Evolutionary conservation across 2,113 vertebrate species (phyloP).

Genomic region (Collichthys lucidus): DNA sequence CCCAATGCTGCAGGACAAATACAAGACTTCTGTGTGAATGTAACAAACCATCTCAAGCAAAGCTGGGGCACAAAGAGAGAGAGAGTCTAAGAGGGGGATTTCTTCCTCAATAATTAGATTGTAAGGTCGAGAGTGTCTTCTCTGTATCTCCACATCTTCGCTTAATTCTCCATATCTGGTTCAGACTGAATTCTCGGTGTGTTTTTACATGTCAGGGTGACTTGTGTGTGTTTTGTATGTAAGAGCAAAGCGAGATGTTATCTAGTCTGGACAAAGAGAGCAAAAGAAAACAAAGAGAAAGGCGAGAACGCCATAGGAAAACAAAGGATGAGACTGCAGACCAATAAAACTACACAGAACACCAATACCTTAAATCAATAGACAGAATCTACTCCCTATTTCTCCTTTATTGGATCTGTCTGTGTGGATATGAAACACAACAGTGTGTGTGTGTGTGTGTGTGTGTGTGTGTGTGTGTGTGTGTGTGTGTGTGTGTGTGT

Average conservation of each 20-base stretch:
- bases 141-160: no score
- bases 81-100: no score
- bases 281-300: not conserved
- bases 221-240: not conserved
- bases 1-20: not conserved
- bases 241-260: conserved; percentile 6
- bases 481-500: conserved; percentile 5
- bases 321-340: conserved; percentile 29
- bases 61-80: not conserved
- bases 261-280: conserved; percentile 13
- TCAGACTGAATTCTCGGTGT: no score
- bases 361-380: conserved; percentile 65
- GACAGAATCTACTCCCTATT: conserved; percentile 49
- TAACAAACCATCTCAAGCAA: not conserved
- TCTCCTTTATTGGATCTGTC: conserved; percentile 66
- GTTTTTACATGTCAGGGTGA: no score
- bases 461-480: conserved; percentile 15
- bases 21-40: not conserved
- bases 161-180: no score
- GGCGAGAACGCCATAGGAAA: conserved; percentile 9
- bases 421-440: conserved; percentile 35
- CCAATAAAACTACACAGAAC: conserved; percentile 44
- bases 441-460: conserved; percentile 1
- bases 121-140: not conserved
- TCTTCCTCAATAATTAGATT: not conserved